phyloP scores from a whole-genome alignment of 2,888 invertebrate genomes.

The Apodemia mormo region DNA sequence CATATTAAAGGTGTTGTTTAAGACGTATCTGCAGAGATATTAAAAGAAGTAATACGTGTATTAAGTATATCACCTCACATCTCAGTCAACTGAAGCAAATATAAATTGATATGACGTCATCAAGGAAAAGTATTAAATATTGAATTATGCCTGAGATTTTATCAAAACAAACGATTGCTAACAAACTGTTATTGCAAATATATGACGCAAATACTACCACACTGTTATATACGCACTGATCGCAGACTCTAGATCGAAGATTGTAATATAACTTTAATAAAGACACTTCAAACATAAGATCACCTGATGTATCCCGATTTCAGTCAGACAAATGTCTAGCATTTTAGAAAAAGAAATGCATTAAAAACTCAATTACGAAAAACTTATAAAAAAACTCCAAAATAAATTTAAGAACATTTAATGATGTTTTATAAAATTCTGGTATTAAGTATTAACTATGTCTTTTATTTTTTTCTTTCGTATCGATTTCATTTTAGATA shows the following conservation, averaged over 20 bases:
- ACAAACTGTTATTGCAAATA: neutral
- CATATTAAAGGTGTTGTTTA: too few relatives aligned
- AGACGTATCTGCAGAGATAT: too few relatives aligned
- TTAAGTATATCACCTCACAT: too few relatives aligned
- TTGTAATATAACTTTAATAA: neutral
- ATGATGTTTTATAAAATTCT: too few relatives aligned
- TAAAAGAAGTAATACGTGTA: too few relatives aligned
- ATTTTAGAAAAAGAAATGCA: too few relatives aligned
- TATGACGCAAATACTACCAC: neutral
- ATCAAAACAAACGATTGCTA: neutral
- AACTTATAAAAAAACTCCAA: too few relatives aligned
- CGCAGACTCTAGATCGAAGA: neutral
- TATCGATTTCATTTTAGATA: neutral
- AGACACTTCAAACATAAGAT: neutral
- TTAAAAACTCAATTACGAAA: too few relatives aligned
- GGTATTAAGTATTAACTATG: too few relatives aligned
- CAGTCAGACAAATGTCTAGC: neutral
- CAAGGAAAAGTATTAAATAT: neutral
- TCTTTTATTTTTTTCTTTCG: too few relatives aligned
- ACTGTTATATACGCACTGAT: neutral
- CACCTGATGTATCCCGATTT: neutral
- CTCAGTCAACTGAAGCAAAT: neutral
- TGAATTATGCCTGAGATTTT: neutral
- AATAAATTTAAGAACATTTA: too few relatives aligned
- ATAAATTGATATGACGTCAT: neutral